Evolutionary conservation across 2,888 invertebrate species (phyloP), one percentile per base, ranked within the genome.

Genomic region (Xanthia togata): DNA sequence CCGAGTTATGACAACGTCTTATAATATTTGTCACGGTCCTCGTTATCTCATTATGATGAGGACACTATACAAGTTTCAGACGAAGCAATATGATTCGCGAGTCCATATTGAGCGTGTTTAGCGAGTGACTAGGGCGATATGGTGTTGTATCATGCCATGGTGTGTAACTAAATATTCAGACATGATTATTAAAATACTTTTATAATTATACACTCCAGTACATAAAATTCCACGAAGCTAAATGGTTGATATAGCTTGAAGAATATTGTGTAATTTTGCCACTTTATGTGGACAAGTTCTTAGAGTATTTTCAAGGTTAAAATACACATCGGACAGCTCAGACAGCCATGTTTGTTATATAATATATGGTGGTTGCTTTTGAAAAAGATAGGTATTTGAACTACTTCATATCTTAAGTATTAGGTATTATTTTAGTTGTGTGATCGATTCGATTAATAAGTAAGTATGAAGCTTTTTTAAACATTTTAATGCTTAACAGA

Each of bases 1-100:
- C 17, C 4, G 12, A 44, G 26, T 63, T 72, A 68, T 71, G 23
- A 55, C 41, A 67, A 62, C 12, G 47, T 64, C 44, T 50, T 35
- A 64, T 53, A 70, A 78, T 62, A 68, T 83, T 83, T 78, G 79
- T 85, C 87, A 85, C 85, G 87, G 87, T 67, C 53, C 50, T 20
- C 41, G 62, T 78, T 76, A 79, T 82, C 78, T 73, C 38, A 78
- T 63, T 76, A 76, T 76, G 73, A 78, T 60, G 72, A 38, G 31
- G 55, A 50, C 44, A 69, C 50, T 50, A 73, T 55, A 26, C 67
- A 35, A 35, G 50, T 67, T 63, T 68, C 8, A 74, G 63, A 62
- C 59, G 70, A 59, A 60, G 68, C 31, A 63, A 4, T 31, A 20
- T 59, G 50, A 63, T 17, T 72, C 38, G 26, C 14, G 17, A 23